These are phyloP conservation scores for Protophormia terraenovae DNA, from an alignment of 2,888 invertebrate species.

Conservation along the genomic window DNA sequence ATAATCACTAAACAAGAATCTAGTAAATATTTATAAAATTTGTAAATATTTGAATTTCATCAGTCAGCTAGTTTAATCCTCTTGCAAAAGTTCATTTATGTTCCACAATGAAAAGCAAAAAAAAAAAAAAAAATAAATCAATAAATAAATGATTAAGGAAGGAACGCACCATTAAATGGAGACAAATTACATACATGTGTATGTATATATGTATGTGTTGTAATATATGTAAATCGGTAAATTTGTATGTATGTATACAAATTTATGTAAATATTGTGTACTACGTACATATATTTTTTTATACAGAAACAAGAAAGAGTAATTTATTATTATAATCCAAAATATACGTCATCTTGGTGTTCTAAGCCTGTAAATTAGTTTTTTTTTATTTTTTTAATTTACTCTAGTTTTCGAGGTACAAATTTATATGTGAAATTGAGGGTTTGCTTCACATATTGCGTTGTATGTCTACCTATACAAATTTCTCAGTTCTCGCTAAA, in stretches of 20 bases:
- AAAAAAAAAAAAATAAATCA: background rate
- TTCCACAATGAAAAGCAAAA: background rate
- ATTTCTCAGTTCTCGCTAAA: no score
- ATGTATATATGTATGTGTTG: no score
- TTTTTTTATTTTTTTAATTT: no score
- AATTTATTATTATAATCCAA: no score
- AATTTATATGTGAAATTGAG: no score
- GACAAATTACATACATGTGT: background rate
- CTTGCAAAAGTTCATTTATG: constrained; percentile 21
- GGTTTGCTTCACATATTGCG: no score
- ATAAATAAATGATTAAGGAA: background rate
- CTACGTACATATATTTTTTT: background rate
- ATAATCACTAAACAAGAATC: constrained; percentile 30
- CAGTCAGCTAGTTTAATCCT: constrained; percentile 29
- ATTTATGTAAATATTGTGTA: background rate
- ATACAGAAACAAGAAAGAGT: background rate
- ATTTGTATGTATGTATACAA: background rate
- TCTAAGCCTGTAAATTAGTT: no score
- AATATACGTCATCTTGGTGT: no score
- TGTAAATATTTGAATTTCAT: constrained; percentile 54
- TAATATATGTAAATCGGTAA: background rate
- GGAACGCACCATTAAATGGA: background rate
- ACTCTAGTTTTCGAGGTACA: no score
- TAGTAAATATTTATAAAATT: constrained; percentile 28
- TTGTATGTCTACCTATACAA: no score